phyloP scores from a whole-genome alignment of 2,113 vertebrate species.

The Cebus imitator region DNA sequence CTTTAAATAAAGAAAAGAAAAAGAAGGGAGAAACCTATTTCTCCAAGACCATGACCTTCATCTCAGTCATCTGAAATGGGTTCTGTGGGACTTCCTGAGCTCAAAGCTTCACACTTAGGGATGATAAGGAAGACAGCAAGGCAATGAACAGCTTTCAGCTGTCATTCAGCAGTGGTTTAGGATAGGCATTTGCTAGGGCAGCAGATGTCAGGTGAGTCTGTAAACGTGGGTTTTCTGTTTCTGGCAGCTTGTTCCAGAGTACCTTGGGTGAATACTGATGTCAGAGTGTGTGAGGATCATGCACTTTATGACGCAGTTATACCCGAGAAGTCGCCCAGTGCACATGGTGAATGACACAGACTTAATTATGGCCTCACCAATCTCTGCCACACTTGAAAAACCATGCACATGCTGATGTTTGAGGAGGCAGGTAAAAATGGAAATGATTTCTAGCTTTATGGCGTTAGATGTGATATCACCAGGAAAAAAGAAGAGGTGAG shows the following conservation, averaged over 20 bases:
- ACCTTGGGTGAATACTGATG: not conserved
- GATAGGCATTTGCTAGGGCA: not conserved
- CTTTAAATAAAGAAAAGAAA: not conserved
- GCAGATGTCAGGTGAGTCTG: not conserved
- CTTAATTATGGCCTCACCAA: not conserved
- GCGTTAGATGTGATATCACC: not conserved
- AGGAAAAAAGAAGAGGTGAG: not conserved
- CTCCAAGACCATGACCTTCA: not conserved
- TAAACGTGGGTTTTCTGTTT: slow-evolving; percentile 29
- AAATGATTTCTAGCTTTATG: not conserved
- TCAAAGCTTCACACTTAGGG: not conserved
- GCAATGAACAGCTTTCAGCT: slow-evolving; percentile 16
- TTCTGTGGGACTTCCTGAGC: slow-evolving; percentile 10
- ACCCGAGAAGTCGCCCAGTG: slow-evolving; percentile 43
- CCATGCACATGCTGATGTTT: not conserved
- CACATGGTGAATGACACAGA: not conserved
- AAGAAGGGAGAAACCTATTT: not conserved
- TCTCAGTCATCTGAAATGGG: slow-evolving; percentile 52
- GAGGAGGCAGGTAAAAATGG: not conserved
- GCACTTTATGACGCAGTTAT: not conserved
- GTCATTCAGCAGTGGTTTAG: not conserved
- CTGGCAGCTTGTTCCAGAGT: not conserved
- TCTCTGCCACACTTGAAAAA: not conserved
- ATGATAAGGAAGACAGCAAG: not conserved
- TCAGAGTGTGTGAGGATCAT: not conserved